Percentiles rank a stretch among this genome's conserved stretches.
Evolutionary conservation across 2,888 invertebrate species (phyloP).

Genomic region (Blomia tropicalis): DNA sequence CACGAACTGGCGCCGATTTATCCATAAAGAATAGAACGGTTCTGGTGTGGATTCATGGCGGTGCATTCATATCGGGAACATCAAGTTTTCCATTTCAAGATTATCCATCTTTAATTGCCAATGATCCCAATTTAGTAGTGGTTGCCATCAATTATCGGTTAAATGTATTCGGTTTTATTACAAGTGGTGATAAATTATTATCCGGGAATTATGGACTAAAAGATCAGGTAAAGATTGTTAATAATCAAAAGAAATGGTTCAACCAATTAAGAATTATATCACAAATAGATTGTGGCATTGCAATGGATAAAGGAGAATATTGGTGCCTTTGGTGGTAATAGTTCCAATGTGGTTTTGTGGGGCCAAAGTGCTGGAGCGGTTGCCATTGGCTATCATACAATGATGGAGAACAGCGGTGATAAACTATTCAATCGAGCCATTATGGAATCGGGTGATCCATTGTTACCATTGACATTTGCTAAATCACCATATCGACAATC

Average conservation of each 20-base stretch:
- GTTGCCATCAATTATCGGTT: conserved; percentile 1
- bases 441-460: conserved; percentile 5
- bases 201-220: conserved; percentile 5
- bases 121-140: neutral
- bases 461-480: neutral
- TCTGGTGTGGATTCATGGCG: conserved; percentile 8
- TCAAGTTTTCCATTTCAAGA: neutral
- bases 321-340: conserved; percentile 2
- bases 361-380: conserved; percentile 7
- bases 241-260: neutral
- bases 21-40: neutral
- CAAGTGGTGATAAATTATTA: neutral
- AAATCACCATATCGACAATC: neutral
- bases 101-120: neutral
- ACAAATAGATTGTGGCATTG: neutral
- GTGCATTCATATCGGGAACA: neutral
- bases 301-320: neutral
- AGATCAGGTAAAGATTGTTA: neutral
- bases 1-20: neutral
- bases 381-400: conserved; percentile 5
- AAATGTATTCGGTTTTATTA: conserved; percentile 5
- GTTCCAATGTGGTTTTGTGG: neutral
- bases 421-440: neutral
- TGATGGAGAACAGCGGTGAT: neutral
- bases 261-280: neutral